Evolutionary conservation across 2,113 vertebrate species (phyloP).

Genomic region (Potamarius usumacintae): DNA sequence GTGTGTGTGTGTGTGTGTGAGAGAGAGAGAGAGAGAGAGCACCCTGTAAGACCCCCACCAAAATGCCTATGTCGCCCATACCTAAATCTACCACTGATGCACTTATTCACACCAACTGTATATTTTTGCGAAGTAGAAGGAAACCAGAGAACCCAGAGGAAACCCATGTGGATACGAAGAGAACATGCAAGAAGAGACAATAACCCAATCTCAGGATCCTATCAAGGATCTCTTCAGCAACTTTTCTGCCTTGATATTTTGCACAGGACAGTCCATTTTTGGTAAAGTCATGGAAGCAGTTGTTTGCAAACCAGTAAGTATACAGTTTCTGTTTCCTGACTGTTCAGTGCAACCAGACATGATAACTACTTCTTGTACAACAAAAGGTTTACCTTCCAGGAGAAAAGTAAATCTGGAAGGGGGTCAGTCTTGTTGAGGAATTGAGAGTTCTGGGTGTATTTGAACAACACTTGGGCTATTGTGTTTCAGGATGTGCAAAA

Average conservation of each 20-base stretch:
- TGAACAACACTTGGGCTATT: not conserved
- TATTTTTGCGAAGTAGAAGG: too few relatives aligned
- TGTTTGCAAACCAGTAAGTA: not conserved
- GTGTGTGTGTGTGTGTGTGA: too few relatives aligned
- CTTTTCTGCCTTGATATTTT: not conserved
- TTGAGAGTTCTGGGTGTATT: not conserved
- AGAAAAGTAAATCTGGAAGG: not conserved
- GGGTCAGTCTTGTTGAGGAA: not conserved
- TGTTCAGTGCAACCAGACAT: not conserved
- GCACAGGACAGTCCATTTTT: not conserved
- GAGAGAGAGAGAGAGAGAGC: too few relatives aligned
- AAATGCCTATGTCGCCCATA: too few relatives aligned
- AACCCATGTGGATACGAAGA: not conserved
- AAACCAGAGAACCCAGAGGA: not conserved
- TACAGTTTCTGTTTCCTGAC: not conserved
- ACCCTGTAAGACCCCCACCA: too few relatives aligned
- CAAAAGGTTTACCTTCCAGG: not conserved
- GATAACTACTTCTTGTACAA: not conserved
- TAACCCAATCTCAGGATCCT: not conserved
- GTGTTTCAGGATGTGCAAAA: slow-evolving; percentile 1
- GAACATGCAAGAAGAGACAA: not conserved
- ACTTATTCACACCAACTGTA: too few relatives aligned
- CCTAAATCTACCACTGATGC: too few relatives aligned
- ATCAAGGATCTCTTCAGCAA: not conserved
- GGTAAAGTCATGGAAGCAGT: not conserved